Base-by-base conservation (phyloP, 2,113 vertebrate genomes). In the Carettochelys insculpta region DNA sequence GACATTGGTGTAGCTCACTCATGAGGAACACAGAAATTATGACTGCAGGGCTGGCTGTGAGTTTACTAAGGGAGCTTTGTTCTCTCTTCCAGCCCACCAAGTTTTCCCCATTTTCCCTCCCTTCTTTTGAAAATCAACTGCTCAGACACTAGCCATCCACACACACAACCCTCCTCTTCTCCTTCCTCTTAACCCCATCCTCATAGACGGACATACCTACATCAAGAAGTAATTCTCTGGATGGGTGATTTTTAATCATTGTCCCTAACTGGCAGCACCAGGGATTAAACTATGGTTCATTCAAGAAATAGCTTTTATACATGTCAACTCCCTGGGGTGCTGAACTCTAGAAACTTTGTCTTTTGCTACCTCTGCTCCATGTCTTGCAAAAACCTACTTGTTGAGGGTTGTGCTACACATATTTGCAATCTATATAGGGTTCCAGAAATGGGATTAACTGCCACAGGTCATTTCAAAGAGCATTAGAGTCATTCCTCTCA, bases 161-260 rank as follows among this genome's bases (percentile, higher is more conserved):
- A 95, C 3, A 85, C 29, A 95, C n/a, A 92, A 95, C 4, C 24
- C 78, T 83, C 85, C 34, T 29, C 73, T 89, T 92, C 52, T 86
- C 77, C 61, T 87, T n/a, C 48, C 3, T 2, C 31, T 75, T 89
- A 88, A 50, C 47, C 82, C 29, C 48, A 34, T 8, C 2, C 68
- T 47, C 73, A 47, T 45, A 80, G 88, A 25, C 50, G 5, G 1
- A 56, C 38, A 75, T 56, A 91, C 51, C 90, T 91, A 83, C 87
- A 83, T 81, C 82, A 94, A 96, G 91, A 88, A 93, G 87, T 82
- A 95, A 92, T 95, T 97, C 95, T 94, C 58, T 95, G 97, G 96
- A 93, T 94, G 96, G 91, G 38, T 92, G 93, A 94, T 79, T 97
- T 96, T 97, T 96, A 97, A 94, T 94, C 93, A 80, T 89, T 95